phyloP scores from a whole-genome alignment of 1,140 invertebrate genomes.

The Ooceraea biroi region DNA sequence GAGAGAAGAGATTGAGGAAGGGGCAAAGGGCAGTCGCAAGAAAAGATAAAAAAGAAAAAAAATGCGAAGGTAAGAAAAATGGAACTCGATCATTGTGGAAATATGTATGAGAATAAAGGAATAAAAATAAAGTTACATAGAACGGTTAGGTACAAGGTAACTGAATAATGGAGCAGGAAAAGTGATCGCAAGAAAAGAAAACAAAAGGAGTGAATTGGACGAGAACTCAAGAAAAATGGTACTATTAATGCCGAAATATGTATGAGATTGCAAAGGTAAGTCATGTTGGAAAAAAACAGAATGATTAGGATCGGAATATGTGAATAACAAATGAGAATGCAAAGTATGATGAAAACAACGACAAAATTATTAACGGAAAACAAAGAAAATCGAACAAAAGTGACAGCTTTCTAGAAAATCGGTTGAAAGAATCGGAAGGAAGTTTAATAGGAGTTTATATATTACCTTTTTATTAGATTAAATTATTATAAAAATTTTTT shows the following conservation, averaged over 20 bases:
- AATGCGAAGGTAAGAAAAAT: slow-evolving; percentile 34
- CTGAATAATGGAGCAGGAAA: slow-evolving; percentile 54
- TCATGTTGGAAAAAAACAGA: slow-evolving; percentile 4
- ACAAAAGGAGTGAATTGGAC: slow-evolving; percentile 34
- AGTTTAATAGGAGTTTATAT: not conserved
- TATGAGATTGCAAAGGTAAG: slow-evolving; percentile 33
- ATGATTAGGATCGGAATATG: slow-evolving; percentile 16
- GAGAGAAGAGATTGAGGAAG: not conserved
- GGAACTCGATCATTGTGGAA: slow-evolving; percentile 49
- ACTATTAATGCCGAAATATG: slow-evolving; percentile 53
- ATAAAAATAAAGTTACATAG: slow-evolving; percentile 43
- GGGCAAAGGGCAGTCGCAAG: not conserved
- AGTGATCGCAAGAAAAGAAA: slow-evolving; percentile 27
- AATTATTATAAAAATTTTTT: not conserved
- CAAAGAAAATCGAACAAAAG: not conserved
- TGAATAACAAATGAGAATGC: not conserved
- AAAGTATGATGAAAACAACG: not conserved
- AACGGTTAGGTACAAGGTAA: slow-evolving; percentile 47
- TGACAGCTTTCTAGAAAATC: not conserved
- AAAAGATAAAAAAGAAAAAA: slow-evolving; percentile 22
- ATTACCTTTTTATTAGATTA: not conserved
- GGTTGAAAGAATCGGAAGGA: not conserved
- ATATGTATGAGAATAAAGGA: slow-evolving; percentile 61
- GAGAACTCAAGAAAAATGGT: slow-evolving; percentile 42
- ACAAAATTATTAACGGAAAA: not conserved